Evolutionary conservation across 2,113 vertebrate species (phyloP), one percentile per base, ranked within the genome.

Genomic region (Edolisoma coerulescens): DNA sequence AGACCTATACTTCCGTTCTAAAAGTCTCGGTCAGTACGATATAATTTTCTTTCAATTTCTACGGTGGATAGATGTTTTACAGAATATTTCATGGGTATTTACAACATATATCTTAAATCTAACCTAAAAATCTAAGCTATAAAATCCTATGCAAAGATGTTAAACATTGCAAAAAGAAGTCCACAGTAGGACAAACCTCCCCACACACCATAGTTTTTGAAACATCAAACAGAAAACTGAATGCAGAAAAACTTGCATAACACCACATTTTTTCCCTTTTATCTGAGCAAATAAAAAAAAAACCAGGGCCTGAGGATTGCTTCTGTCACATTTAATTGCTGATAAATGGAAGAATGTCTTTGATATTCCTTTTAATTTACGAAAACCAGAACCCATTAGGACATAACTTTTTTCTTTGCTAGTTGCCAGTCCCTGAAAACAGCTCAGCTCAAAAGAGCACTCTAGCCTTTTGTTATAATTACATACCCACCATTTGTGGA

Each of bases 1-100:
- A 90, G 83, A 47, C 57, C 27, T 85, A 20, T 59, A 79, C 53
- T 93, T 93, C 64, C 20, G 64, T 79, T 88, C 53, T 76, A 32
- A 47, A 95, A 71, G 49, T 44, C 75, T 76, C 0, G 0, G 42
- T 74, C 69, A 5, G 2, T 32, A 88, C 21, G 0, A 60, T 75
- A 68, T 33, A 54, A 76, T 95, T 95, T 88, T 90, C 49, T 90
- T 87, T 50, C 65, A 74, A n/a, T 74, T 81, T 61, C 11, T 52
- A 42, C 61, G 56, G 28, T 3, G 10, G 26, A 63, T n/a, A 83
- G 13, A 53, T 7, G 12, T 61, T 84, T 83, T 37, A 64, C 39
- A 44, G 54, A 77, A 45, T 61, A 81, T n/a, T 68, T 69, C 7
- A 37, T 45, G 59, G 11, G 12, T 37, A 17, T 73, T 77, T 84